These are phyloP conservation scores for Pelecanus crispus DNA, from an alignment of 2,113 vertebrate genomes.

Conservation along the genomic window DNA sequence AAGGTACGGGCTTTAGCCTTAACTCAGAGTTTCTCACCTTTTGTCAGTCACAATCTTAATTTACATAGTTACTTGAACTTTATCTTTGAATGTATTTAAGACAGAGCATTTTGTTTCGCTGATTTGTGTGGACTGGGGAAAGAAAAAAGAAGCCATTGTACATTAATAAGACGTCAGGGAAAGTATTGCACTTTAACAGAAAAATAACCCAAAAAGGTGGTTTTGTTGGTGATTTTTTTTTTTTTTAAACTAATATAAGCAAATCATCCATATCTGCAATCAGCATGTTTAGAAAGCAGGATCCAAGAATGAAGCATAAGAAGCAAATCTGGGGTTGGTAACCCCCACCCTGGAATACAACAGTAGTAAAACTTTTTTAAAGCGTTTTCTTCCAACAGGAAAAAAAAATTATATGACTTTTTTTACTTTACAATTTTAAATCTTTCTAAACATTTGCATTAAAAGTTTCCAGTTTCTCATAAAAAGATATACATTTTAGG, in stretches of 20 bases:
- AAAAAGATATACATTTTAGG: conserved; percentile 71
- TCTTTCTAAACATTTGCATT: conserved; percentile 70
- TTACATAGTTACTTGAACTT: background rate
- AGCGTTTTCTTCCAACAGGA: conserved; percentile 70
- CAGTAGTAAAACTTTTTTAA: conserved; percentile 68
- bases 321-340: conserved; percentile 39
- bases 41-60: background rate
- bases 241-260: conserved; percentile 36
- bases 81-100: background rate
- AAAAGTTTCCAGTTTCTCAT: conserved; percentile 67
- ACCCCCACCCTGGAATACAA: conserved; percentile 70
- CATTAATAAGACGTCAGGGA: conserved; percentile 72
- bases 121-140: conserved; percentile 37
- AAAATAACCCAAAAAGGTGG: conserved; percentile 19
- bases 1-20: background rate
- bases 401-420: conserved; percentile 65
- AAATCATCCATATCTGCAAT: conserved; percentile 33
- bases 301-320: conserved; percentile 48
- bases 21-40: conserved; percentile 34
- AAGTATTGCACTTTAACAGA: conserved; percentile 83
- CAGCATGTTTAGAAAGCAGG: conserved; percentile 56
- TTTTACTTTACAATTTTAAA: conserved; percentile 67
- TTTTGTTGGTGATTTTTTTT: background rate
- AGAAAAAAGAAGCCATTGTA: conserved; percentile 54
- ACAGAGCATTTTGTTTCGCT: conserved; percentile 41